phyloP scores from a whole-genome alignment of 2,888 invertebrate genomes.

The Eupithecia dodoneata region DNA sequence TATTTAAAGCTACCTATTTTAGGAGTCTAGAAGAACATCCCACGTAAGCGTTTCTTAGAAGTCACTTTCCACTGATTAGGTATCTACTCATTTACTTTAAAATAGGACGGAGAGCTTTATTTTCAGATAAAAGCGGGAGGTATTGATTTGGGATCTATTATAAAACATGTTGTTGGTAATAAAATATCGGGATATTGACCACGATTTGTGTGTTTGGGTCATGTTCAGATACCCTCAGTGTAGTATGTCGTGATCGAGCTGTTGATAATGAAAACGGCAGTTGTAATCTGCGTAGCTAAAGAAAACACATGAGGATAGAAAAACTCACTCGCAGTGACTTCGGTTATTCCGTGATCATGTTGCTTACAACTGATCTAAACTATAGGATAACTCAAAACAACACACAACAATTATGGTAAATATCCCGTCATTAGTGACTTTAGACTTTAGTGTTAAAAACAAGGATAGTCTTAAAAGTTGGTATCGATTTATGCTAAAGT shows the following conservation, averaged over 20 bases:
- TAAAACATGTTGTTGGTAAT: neutral
- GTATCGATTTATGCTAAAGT: too few species aligned
- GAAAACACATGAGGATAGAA: too few species aligned
- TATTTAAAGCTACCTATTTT: neutral
- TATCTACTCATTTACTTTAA: conserved; percentile 3
- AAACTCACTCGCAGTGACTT: too few species aligned
- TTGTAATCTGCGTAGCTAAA: neutral
- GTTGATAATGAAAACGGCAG: neutral
- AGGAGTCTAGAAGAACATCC: neutral
- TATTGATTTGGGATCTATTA: neutral
- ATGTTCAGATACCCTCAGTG: neutral
- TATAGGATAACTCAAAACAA: too few species aligned
- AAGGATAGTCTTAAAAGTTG: too few species aligned
- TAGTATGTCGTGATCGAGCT: neutral
- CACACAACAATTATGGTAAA: too few species aligned
- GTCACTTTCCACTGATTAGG: conserved; percentile 6
- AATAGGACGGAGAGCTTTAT: neutral
- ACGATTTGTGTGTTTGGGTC: neutral
- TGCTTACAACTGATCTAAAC: too few species aligned
- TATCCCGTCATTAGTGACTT: too few species aligned
- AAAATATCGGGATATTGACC: neutral
- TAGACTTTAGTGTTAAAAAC: too few species aligned
- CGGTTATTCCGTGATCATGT: too few species aligned
- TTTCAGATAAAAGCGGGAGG: neutral
- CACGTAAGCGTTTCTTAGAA: neutral